phyloP scores from a whole-genome alignment of 2,113 vertebrate species.

The Pteruthius melanotis region DNA sequence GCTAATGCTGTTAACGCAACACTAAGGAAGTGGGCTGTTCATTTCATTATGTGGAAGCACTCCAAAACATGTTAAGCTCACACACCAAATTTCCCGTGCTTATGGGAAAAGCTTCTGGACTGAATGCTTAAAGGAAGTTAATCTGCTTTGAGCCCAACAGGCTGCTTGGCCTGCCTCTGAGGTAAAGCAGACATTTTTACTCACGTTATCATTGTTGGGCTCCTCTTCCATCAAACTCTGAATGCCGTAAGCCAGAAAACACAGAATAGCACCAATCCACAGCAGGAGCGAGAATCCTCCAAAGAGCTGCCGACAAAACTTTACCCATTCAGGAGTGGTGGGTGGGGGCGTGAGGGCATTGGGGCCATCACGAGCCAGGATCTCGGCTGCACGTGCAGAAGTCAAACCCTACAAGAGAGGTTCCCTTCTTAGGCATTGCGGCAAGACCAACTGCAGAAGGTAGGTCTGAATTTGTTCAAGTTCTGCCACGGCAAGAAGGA shows the following conservation, averaged over 20 bases:
- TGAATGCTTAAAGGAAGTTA: not conserved
- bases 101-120: constrained; percentile 25
- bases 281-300: constrained; percentile 94
- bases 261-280: constrained; percentile 96
- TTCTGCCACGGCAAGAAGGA: not conserved
- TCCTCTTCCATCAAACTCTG: constrained; percentile 82
- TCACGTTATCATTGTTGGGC: constrained; percentile 87
- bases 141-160: not conserved
- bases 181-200: constrained; percentile 3
- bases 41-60: constrained; percentile 21
- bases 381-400: constrained; percentile 83
- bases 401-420: constrained; percentile 82
- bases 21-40: constrained; percentile 21
- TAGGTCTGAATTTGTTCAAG: not conserved
- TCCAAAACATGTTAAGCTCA: not conserved
- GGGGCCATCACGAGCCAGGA: constrained; percentile 90
- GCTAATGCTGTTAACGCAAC: not conserved
- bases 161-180: not conserved
- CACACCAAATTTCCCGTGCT: not conserved
- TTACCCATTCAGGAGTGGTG: constrained; percentile 95
- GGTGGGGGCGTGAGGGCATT: constrained; percentile 93
- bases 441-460: not conserved
- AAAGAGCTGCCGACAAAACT: constrained; percentile 95
- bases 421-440: not conserved
- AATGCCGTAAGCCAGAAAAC: constrained; percentile 89